Base-by-base conservation (phyloP, 1,140 invertebrate species). In the Caerostris darwini region DNA sequence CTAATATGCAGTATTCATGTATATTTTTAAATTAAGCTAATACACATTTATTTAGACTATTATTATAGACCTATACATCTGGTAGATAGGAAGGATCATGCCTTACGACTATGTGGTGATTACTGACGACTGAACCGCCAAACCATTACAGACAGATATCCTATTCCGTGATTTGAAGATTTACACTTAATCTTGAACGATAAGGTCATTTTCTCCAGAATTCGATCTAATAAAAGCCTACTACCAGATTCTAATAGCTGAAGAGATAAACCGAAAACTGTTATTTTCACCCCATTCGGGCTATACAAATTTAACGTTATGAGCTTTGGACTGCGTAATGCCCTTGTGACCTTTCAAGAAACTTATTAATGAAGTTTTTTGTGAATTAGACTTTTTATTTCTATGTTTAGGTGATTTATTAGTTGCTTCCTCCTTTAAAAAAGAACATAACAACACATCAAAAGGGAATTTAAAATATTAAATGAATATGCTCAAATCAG, bases 321-420 rank as follows among this genome's bases (percentile, higher is more conserved):
- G 34, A 34, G 34, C 34, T 34, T 34, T 34, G 0, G 34, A 34
- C 34, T 34, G 0, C 34, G 34, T 34, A 34, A 34, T 34, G 34
- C 34, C 34, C 34, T 34, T 34, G 34, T 2, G 34, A 34, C 34
- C 34, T 34, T 34, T 34, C 34, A 34, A 34, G 34, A 34, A 34
- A 34, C 34, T 34, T 34, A 34, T 34, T 34, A 34, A 34, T 34
- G 34, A 34, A 1, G 34, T 34, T 34, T 34, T 34, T 34, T 0
- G 34, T 34, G 0, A 34, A 34, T 34, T 34, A 2, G 2, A 34
- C 34, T 34, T 34, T n/a, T 34, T 34, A 34, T 95, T 95, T 67
- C 64, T 83, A 82, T 97, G 96, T 94, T 87, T 97, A 0, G 97
- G 97, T 94, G 97, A 97, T 95, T 96, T 97, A 57, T 95, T 97